Conservation (phyloP, 2,888 invertebrate species). For the Bimastos eiseni region DNA sequence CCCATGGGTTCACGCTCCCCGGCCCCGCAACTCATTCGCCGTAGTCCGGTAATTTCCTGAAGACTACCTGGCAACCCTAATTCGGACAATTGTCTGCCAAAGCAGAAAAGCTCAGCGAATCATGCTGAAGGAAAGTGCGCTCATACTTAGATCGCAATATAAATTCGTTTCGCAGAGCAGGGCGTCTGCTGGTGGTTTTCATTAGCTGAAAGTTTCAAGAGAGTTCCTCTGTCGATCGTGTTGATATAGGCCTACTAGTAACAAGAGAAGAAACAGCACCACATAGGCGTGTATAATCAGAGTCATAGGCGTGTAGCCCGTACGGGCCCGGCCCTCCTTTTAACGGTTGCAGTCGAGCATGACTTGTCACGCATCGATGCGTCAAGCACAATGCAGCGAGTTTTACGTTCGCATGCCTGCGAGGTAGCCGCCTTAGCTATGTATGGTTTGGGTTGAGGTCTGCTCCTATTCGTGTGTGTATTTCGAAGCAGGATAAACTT, state of each 20-base stretch:
- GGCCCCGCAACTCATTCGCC: no score
- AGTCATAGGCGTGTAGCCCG: not conserved
- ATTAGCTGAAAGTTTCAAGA: not conserved
- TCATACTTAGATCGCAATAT: not conserved
- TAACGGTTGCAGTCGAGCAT: not conserved
- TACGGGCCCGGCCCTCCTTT: slow-evolving; percentile 13
- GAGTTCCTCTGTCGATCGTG: not conserved
- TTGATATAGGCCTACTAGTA: not conserved
- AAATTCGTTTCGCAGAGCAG: not conserved
- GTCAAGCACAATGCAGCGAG: not conserved
- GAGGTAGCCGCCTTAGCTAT: not conserved
- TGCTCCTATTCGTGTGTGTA: not conserved
- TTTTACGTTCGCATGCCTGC: slow-evolving; percentile 9
- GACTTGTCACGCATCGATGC: not conserved
- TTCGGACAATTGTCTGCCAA: not conserved
- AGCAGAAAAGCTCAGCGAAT: not conserved
- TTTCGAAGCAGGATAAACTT: slow-evolving; percentile 2
- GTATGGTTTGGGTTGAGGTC: not conserved
- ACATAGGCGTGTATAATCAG: not conserved
- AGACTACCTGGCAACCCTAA: no score
- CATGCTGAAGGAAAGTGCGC: not conserved
- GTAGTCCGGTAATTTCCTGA: no score
- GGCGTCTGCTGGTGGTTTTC: slow-evolving; percentile 13
- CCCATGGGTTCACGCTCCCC: no score
- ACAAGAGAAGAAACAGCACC: not conserved